Base-by-base conservation (phyloP, 1,140 invertebrate species). In the Drosophila lowei region DNA sequence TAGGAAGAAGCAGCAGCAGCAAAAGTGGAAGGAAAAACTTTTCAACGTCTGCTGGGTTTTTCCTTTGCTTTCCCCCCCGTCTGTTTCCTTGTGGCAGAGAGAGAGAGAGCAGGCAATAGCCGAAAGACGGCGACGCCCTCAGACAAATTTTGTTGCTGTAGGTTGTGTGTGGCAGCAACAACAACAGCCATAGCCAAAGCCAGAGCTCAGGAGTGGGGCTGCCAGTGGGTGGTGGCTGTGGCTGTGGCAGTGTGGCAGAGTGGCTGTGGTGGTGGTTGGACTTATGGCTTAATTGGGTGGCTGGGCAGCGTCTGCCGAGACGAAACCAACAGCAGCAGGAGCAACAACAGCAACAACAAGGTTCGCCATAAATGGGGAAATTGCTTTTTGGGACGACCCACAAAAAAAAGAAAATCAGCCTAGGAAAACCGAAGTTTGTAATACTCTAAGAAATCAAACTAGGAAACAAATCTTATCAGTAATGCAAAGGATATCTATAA, bases 271-370 rank as follows among this genome's bases (percentile, higher is more conserved):
- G 41, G 15, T 62, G 73, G 60, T 71, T 73, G 62, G 71, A 75
- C 83, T 88, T 77, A 88, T 83, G 83, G 83, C 84, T 88, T 88
- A 86, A 86, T 88, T 88, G 83, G 78, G 83, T 88, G 84, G 78
- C 78, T 88, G 84, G 83, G 84, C 78, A 88, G 75, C 66, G 79
- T 88, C 84, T 88, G 79, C 64, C 79, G 84, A 83, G 81, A 88
- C 72, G 72, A 49, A 65, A 62, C 28, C 60, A 47, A 57, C 61
- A 18, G 18, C 74, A 61, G 30, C 60, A 50, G 60, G 58, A 53
- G 34, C 50, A 58, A 55, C 43, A 53, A 38, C 52, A 30, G 52
- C 43, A 47, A 44, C 60, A 54, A 58, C 54, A 68, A 49, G 25
- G 66, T 57, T 57, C 43, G 66, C 72, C 63, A 75, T 74, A 80